phyloP scores from a whole-genome alignment of 53 echinoderm and acorn worm species.

The Echinometra lucunter region DNA sequence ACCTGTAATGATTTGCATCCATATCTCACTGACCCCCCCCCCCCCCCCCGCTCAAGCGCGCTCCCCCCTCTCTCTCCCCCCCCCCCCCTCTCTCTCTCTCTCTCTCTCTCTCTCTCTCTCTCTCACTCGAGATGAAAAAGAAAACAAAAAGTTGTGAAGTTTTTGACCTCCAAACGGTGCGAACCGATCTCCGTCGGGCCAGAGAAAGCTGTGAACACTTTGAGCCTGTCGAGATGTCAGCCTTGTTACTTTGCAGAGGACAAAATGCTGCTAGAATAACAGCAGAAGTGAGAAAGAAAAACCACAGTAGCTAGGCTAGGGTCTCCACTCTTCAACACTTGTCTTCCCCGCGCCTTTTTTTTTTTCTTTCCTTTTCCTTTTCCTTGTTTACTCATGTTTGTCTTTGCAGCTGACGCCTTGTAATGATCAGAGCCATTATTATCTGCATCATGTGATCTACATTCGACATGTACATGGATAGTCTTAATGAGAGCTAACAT shows the following conservation, averaged over 20 bases:
- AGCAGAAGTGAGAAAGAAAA: constrained; percentile 50
- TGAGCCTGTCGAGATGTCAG: neutral
- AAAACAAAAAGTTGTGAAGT: constrained; percentile 25
- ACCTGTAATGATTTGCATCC: constrained; percentile 12
- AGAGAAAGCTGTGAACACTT: constrained; percentile 40
- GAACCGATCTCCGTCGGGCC: constrained; percentile 23
- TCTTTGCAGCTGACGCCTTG: constrained; percentile 40
- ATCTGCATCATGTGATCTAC: neutral
- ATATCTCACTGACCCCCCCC: neutral
- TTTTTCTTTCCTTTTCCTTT: neutral
- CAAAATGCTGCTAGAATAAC: constrained; percentile 44
- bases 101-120: too few species aligned
- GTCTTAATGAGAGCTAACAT: neutral
- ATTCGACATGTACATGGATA: neutral
- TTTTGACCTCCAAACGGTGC: constrained; percentile 36
- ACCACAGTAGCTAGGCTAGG: neutral
- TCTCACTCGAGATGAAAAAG: neutral
- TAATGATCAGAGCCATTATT: neutral
- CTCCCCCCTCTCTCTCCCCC: too few species aligned
- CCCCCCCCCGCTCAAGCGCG: too few species aligned
- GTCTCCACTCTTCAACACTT: constrained; percentile 35
- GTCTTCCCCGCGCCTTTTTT: neutral
- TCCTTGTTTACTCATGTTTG: neutral
- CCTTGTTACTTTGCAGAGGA: neutral
- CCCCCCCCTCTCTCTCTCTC: too few species aligned